Percentiles rank a stretch among this genome's conserved stretches.
phyloP scores from a whole-genome alignment of 2,797 vertebrate genomes.

The Champsocephalus esox region DNA sequence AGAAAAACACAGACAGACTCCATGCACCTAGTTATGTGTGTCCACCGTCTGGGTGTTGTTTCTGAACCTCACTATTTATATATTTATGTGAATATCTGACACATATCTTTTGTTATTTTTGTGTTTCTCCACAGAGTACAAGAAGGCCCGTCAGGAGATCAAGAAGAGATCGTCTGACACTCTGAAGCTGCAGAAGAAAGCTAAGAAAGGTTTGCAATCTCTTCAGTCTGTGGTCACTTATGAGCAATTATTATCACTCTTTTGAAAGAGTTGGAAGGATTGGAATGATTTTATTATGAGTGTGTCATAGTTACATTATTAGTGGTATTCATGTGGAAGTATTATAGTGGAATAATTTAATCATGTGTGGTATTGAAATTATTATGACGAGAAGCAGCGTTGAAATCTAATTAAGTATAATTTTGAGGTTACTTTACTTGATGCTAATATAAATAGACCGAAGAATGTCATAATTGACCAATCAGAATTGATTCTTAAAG shows the following conservation, averaged over 20 bases:
- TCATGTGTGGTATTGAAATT: background rate
- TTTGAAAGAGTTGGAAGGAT: background rate
- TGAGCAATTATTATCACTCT: too few relatives aligned
- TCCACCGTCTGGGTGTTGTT: background rate
- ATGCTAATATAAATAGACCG: too few relatives aligned
- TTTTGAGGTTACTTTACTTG: background rate
- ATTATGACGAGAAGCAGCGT: background rate
- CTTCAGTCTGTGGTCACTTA: rapidly evolving
- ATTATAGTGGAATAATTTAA: background rate
- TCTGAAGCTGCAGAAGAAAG: constrained; percentile 94
- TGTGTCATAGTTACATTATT: background rate
- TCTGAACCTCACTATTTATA: background rate
- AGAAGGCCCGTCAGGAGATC: constrained; percentile 95
- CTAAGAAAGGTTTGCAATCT: constrained; percentile 90
- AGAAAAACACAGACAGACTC: constrained; percentile 26
- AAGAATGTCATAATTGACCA: too few relatives aligned
- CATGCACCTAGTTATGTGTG: background rate
- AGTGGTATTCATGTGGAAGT: background rate
- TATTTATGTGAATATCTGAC: background rate
- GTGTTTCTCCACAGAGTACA: constrained; percentile 86
- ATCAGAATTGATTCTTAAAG: too few relatives aligned
- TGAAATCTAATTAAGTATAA: background rate
- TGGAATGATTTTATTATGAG: background rate
- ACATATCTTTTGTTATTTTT: background rate
- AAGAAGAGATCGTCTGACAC: constrained; percentile 95